Evolutionary conservation across 2,797 vertebrate species (phyloP).

Genomic region (Decapterus maruadsi): DNA sequence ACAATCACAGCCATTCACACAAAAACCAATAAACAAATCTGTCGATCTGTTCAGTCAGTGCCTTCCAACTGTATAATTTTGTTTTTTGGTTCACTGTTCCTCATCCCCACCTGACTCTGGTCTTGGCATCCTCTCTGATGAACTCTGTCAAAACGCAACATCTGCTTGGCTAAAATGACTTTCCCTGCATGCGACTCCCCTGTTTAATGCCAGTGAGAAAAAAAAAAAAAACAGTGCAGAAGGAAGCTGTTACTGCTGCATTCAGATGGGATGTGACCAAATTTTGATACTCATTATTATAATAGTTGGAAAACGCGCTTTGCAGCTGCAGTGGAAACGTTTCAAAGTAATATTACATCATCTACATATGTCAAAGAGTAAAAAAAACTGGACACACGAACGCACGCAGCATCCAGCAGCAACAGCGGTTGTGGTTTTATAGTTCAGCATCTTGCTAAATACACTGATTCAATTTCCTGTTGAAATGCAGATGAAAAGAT

Average conservation of each 20-base stretch:
- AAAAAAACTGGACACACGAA: not conserved
- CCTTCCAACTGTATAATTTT: not conserved
- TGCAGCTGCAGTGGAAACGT: slow-evolving; percentile 4
- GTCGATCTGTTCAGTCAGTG: slow-evolving; percentile 2
- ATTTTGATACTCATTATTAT: not conserved
- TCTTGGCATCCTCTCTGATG: not conserved
- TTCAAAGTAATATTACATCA: slow-evolving; percentile 3
- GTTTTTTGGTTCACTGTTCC: not conserved
- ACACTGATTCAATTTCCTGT: not conserved
- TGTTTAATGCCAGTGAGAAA: not conserved
- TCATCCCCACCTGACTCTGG: not conserved
- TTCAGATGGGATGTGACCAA: not conserved
- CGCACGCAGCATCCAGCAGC: not conserved
- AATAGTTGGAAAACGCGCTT: not conserved
- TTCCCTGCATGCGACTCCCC: not conserved
- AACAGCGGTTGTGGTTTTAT: not conserved
- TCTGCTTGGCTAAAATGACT: slow-evolving; percentile 10
- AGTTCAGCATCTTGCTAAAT: not conserved
- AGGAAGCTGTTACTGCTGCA: slow-evolving; percentile 3
- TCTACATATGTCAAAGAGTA: not conserved
- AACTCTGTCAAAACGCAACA: slow-evolving; percentile 17
- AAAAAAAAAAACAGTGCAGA: not conserved
- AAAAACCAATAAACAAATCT: slow-evolving; percentile 12
- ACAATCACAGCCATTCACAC: not conserved
- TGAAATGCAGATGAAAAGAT: not conserved